A percentile compares a stretch with the other conserved stretches of the same genome.
These are phyloP conservation scores for Sorex araneus DNA, from an alignment of 2,113 vertebrate genomes.

Conservation along the genomic window DNA sequence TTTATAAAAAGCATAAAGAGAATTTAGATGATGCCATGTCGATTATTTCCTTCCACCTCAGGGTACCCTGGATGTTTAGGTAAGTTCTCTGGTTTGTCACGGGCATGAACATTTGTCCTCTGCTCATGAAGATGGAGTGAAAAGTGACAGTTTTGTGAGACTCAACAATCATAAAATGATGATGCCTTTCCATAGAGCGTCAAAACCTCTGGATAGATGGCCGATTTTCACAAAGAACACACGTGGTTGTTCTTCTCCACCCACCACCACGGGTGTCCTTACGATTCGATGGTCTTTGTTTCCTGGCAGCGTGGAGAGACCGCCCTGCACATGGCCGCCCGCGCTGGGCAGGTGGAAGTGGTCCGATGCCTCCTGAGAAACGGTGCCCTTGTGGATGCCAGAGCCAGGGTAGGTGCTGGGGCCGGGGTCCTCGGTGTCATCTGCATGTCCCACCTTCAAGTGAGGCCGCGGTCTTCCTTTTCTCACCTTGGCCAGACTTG, in stretches of 20 bases:
- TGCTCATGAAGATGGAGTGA: background rate
- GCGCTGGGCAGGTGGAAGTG: conserved; percentile 98
- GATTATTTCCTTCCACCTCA: background rate
- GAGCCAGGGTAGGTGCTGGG: conserved; percentile 94
- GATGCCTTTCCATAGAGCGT: conserved; percentile 1
- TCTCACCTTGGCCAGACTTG: background rate
- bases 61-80: background rate
- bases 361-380: conserved; percentile 98
- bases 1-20: background rate
- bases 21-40: background rate
- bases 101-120: background rate
- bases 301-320: conserved; percentile 96
- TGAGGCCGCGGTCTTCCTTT: background rate
- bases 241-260: background rate
- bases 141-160: background rate
- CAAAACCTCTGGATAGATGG: background rate
- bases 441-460: background rate
- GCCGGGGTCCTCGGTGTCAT: fast-evolving
- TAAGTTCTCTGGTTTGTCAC: conserved; percentile 26
- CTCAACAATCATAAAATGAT: background rate
- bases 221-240: conserved; percentile 28
- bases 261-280: background rate
- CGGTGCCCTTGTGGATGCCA: conserved; percentile 96
- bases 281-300: conserved; percentile 72
- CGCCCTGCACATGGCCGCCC: conserved; percentile 96